Evolutionary conservation across 2,888 invertebrate species (phyloP), one percentile per base, ranked within the genome.

Genomic region (Mactromeris polynyma): DNA sequence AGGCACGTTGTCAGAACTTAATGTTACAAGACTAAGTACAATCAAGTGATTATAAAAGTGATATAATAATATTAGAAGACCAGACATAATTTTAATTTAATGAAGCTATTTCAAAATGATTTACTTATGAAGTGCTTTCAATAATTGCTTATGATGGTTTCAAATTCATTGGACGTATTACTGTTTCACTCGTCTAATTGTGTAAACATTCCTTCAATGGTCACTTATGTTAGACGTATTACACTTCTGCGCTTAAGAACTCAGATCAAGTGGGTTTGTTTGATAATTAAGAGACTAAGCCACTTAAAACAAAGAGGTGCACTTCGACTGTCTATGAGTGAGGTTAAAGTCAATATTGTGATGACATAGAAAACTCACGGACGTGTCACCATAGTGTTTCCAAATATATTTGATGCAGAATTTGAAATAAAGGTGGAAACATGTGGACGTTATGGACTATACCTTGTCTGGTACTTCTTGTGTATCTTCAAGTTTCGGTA

Each of bases 301-400:
- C 58, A n/a, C 58, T 64, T 64, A n/a, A 64, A 64, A 64, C 58
- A 64, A 64, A 64, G 58, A 21, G 58, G 9, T 64, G 58, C 58
- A 64, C 58, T 64, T 26, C 11, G 58, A 64, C 26, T 64, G 58
- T 64, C 58, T 64, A 64, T 64, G 58, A 64, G 26, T 26, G 26
- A 11, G 58, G n/a, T 9, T 26, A 9, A 64, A 26, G 58, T 64
- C 58, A 64, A 64, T 64, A 26, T 64, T n/a, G n/a, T 64, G 58
- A 26, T 64, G 58, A 64, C 54, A 54, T 54, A 54, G n/a, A 51
- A 51, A 51, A 54, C n/a, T 26, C n/a, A 0, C 9, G 26, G 58
- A 64, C 58, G 58, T 64, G 58, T 64, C n/a, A 64, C 2, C 19
- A 19, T 19, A 51, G 51, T 51, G 14, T 51, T 51, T 51, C 17